Conservation (phyloP, 37 sponge, comb jelly and placozoan genomes). For the Halichondria panicea region DNA sequence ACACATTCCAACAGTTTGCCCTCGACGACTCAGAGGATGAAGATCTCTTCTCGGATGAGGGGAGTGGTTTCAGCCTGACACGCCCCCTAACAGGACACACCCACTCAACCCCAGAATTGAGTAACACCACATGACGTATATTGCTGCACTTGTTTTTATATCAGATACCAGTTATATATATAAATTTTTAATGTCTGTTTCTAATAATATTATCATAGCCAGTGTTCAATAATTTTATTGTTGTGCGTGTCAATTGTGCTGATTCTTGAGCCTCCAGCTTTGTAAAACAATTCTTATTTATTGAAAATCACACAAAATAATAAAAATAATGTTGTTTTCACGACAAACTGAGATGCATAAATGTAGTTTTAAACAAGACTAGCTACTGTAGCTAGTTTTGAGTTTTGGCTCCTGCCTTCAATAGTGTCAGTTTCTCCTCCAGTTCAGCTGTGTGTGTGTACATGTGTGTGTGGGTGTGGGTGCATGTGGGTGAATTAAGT, state of each 20-base stretch:
- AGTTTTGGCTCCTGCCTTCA: slow-evolving; percentile 3
- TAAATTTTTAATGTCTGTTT: too few species aligned
- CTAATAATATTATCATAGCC: background rate
- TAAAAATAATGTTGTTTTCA: background rate
- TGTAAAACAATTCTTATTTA: background rate
- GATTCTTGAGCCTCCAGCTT: too few species aligned
- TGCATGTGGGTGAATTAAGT: too few species aligned
- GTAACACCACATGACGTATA: too few species aligned
- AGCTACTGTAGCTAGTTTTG: background rate
- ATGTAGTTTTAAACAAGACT: too few species aligned
- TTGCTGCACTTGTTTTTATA: too few species aligned
- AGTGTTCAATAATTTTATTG: background rate
- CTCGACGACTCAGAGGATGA: slow-evolving; percentile 72
- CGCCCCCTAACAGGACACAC: too few species aligned
- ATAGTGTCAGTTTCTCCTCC: slow-evolving; percentile 16
- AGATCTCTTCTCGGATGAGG: background rate
- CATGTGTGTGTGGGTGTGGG: background rate
- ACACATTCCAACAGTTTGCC: slow-evolving; percentile 77
- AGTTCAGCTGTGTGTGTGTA: slow-evolving; percentile 23
- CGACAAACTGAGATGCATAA: too few species aligned
- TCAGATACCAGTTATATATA: too few species aligned
- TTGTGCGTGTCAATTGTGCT: too few species aligned
- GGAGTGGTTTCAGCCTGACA: background rate
- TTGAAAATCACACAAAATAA: background rate
- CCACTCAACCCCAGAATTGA: too few species aligned